Evolutionary conservation across 2,888 invertebrate species (phyloP).

Genomic region (Lasioglossum calceatum): DNA sequence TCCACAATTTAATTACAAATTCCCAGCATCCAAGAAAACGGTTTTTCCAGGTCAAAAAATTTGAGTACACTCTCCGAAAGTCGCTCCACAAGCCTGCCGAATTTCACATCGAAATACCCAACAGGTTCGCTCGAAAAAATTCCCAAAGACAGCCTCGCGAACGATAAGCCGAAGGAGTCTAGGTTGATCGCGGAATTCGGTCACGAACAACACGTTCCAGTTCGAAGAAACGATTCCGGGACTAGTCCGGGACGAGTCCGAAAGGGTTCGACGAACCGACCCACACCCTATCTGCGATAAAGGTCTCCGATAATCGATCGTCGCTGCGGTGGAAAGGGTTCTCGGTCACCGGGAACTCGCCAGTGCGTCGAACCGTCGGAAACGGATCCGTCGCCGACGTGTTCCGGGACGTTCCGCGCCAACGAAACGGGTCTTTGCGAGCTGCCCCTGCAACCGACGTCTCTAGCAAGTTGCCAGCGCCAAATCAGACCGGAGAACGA

Average conservation of each 20-base stretch:
- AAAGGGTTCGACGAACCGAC: conserved; percentile 60
- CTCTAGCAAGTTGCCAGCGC: neutral
- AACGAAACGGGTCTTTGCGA: neutral
- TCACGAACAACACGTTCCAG: neutral
- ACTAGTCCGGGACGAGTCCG: neutral
- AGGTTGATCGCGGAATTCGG: neutral
- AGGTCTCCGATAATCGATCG: conserved; percentile 54
- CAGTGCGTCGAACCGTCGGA: neutral
- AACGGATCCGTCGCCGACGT: neutral
- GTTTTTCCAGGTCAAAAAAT: too few species aligned
- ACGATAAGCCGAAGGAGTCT: neutral
- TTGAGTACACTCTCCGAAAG: too few species aligned
- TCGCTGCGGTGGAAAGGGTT: conserved; percentile 20
- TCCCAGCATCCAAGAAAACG: too few species aligned
- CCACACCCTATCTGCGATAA: conserved; percentile 51
- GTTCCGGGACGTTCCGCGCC: neutral
- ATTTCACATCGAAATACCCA: too few species aligned
- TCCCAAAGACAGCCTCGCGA: neutral
- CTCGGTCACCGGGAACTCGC: conserved; percentile 44
- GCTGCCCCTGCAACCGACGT: neutral
- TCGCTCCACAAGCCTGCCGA: too few species aligned
- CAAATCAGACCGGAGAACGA: too few species aligned
- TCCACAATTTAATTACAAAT: too few species aligned
- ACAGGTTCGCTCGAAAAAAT: too few species aligned
- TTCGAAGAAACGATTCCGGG: neutral